Conservation (phyloP, 2,797 vertebrate genomes). For the Taeniopygia guttata region DNA sequence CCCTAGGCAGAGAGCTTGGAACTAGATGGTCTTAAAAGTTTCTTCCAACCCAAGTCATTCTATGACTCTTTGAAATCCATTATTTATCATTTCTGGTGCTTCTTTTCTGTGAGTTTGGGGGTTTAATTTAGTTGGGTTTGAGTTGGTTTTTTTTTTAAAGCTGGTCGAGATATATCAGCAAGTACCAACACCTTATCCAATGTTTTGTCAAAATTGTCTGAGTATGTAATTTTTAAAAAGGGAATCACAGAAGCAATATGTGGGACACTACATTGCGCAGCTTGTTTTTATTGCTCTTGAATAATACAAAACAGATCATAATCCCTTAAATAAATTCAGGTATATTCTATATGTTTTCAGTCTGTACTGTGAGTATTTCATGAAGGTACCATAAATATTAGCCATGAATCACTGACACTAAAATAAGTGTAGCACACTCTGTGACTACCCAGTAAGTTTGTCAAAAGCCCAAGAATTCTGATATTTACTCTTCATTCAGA, state of each 20-base stretch:
- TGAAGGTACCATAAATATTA: not conserved
- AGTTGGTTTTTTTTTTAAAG: not conserved
- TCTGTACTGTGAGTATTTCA: not conserved
- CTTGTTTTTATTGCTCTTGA: not conserved
- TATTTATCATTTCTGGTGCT: not conserved
- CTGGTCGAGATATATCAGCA: not conserved
- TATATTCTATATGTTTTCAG: not conserved
- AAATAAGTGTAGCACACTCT: not conserved
- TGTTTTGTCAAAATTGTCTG: not conserved
- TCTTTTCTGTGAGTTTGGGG: not conserved
- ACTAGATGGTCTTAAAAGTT: not conserved
- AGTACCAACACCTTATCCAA: not conserved
- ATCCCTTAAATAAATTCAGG: not conserved
- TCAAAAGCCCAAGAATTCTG: not conserved
- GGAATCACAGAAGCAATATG: not conserved
- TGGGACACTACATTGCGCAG: not conserved
- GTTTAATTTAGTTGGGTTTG: not conserved
- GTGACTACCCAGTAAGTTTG: not conserved
- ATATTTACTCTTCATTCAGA: not conserved
- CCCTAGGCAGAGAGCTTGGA: no score
- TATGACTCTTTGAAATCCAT: not conserved
- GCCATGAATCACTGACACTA: not conserved
- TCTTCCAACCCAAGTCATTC: not conserved
- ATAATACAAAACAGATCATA: not conserved
- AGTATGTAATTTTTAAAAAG: not conserved